A percentile compares a stretch with the other conserved stretches of the same genome.
phyloP scores from a whole-genome alignment of 2,797 vertebrate genomes.

The Forpus xanthops region DNA sequence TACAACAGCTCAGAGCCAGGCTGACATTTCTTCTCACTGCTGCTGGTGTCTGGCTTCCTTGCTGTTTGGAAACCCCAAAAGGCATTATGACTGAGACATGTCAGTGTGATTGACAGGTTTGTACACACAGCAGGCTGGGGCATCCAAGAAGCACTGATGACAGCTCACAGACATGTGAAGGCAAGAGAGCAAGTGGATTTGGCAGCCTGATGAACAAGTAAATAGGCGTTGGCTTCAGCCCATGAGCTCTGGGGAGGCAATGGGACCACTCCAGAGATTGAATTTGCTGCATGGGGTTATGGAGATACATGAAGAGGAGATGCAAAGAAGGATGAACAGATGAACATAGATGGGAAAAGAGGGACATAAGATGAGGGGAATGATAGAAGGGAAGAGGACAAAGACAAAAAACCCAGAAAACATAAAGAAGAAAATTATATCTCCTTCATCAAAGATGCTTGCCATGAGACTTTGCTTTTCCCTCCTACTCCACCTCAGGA shows the following conservation, averaged over 20 bases:
- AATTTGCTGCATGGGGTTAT: neutral
- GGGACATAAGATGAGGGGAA: neutral
- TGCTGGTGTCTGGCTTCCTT: neutral
- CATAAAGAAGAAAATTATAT: neutral
- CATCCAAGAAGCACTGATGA: neutral
- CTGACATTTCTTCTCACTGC: constrained; percentile 4
- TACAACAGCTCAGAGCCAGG: neutral
- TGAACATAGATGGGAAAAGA: neutral
- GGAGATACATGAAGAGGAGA: neutral
- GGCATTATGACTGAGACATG: neutral
- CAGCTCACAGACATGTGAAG: neutral
- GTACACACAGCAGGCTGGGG: neutral
- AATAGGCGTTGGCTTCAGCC: neutral
- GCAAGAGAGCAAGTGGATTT: neutral
- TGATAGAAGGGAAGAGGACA: neutral
- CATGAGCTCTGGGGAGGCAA: neutral
- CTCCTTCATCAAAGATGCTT: neutral
- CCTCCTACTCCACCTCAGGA: neutral
- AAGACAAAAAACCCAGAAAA: neutral
- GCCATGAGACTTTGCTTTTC: neutral
- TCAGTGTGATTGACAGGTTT: constrained; percentile 19
- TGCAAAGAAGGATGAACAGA: neutral
- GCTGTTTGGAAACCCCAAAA: constrained; percentile 31
- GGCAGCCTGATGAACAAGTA: neutral
- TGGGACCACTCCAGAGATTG: neutral